Percentiles rank a stretch among this genome's conserved stretches.
phyloP scores from a whole-genome alignment of 2,113 vertebrate species.

The Scopus umbretta region DNA sequence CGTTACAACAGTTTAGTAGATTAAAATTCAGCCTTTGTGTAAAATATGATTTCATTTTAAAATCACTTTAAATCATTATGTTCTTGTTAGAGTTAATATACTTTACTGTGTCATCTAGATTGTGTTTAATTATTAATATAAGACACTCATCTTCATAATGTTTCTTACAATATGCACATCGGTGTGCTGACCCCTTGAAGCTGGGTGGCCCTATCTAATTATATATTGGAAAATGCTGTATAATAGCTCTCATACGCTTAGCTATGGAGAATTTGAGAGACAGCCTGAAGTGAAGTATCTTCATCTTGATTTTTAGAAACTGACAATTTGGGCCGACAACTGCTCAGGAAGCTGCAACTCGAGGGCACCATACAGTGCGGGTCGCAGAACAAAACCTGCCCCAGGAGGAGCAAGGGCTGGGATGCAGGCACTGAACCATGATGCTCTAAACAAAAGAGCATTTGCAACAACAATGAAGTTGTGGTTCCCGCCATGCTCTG shows the following conservation, averaged over 20 bases:
- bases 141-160: neutral
- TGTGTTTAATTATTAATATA: neutral
- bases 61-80: neutral
- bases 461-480: slow-evolving; percentile 43
- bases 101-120: neutral
- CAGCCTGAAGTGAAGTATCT: neutral
- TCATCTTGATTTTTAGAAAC: neutral
- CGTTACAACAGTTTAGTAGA: neutral
- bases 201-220: neutral
- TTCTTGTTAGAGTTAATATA: neutral
- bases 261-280: neutral
- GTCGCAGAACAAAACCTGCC: neutral
- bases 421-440: slow-evolving; percentile 7
- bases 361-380: neutral
- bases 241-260: neutral
- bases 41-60: neutral
- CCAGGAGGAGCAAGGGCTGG: neutral
- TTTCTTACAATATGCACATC: neutral
- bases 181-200: neutral
- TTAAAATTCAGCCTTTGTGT: neutral
- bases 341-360: fast-evolving
- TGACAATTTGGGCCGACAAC: neutral
- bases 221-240: neutral
- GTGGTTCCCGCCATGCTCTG: slow-evolving; percentile 8
- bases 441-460: slow-evolving; percentile 55